Evolutionary conservation across 2,113 vertebrate genomes (phyloP).

Genomic region (Engraulis encrasicolus): DNA sequence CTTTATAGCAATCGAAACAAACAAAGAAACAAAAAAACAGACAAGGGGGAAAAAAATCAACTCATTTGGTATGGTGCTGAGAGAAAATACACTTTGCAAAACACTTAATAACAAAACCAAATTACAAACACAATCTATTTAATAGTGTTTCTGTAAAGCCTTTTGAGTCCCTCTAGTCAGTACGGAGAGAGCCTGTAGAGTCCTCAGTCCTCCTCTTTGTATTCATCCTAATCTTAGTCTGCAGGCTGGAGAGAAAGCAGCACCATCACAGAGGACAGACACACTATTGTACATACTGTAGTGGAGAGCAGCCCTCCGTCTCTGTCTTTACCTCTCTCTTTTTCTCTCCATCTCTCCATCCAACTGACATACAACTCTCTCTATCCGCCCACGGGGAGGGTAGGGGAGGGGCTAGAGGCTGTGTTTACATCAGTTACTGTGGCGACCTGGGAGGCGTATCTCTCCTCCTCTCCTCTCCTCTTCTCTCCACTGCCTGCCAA

Average conservation of each 20-base stretch:
- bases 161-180: conserved; percentile 16
- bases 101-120: conserved; percentile 17
- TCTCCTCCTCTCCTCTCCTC: conserved; percentile 8
- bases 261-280: not conserved
- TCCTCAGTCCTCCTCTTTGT: too few relatives aligned
- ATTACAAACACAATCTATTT: conserved; percentile 9
- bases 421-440: not conserved
- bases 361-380: not conserved
- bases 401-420: not conserved
- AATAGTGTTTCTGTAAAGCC: conserved; percentile 11
- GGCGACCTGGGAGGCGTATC: not conserved
- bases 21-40: not conserved
- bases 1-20: not conserved
- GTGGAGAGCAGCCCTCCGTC: not conserved
- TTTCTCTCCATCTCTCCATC: not conserved
- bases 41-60: conserved; percentile 6
- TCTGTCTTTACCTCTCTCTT: not conserved
- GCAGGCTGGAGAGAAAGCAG: not conserved
- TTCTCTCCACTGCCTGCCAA: conserved; percentile 54
- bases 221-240: too few relatives aligned
- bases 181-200: not conserved
- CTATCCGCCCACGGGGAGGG: not conserved
- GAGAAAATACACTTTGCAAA: conserved; percentile 30
- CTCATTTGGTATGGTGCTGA: conserved; percentile 49
- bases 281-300: not conserved